A percentile compares a stretch with the other conserved stretches of the same genome.
Conservation (phyloP, 2,888 invertebrate species). For the Cremastinae sp. region DNA sequence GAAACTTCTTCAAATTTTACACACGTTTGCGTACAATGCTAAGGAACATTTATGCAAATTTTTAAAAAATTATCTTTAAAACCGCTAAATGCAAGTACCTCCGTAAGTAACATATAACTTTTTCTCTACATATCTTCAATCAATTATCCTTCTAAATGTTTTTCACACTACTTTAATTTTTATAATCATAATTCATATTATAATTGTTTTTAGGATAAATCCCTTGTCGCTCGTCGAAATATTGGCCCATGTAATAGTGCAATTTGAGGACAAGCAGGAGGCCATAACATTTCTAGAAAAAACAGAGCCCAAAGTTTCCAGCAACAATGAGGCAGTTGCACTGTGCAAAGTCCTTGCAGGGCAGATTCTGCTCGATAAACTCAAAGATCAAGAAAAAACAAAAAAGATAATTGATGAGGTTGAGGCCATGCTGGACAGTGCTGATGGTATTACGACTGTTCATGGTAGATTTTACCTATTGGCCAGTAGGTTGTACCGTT, state of each 20-base stretch:
- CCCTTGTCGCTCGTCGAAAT: slow-evolving; percentile 96
- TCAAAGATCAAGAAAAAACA: slow-evolving; percentile 89
- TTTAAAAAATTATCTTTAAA: too few species aligned
- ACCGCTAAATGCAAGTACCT: too few species aligned
- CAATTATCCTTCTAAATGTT: too few species aligned
- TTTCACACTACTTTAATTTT: too few species aligned
- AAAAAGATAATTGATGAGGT: slow-evolving; percentile 94
- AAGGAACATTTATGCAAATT: too few species aligned
- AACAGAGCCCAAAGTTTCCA: slow-evolving; percentile 92
- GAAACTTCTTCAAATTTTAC: too few species aligned
- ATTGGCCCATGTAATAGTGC: slow-evolving; percentile 87
- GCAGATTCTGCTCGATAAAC: slow-evolving; percentile 88
- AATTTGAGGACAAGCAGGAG: slow-evolving; percentile 90
- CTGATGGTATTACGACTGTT: slow-evolving; percentile 95
- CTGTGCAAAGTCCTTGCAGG: slow-evolving; percentile 94
- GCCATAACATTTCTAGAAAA: slow-evolving; percentile 94
- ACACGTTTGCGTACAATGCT: too few species aligned
- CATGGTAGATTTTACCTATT: slow-evolving; percentile 97
- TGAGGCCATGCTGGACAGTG: slow-evolving; percentile 91
- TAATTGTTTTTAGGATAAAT: slow-evolving; percentile 87
- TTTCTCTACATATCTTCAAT: too few species aligned
- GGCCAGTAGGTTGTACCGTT: slow-evolving; percentile 93
- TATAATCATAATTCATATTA: neutral
- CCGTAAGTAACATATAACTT: too few species aligned
- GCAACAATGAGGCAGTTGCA: slow-evolving; percentile 92